These are phyloP conservation scores for Calephelis virginiensis DNA, from an alignment of 1,140 invertebrate genomes.

Conservation along the genomic window DNA sequence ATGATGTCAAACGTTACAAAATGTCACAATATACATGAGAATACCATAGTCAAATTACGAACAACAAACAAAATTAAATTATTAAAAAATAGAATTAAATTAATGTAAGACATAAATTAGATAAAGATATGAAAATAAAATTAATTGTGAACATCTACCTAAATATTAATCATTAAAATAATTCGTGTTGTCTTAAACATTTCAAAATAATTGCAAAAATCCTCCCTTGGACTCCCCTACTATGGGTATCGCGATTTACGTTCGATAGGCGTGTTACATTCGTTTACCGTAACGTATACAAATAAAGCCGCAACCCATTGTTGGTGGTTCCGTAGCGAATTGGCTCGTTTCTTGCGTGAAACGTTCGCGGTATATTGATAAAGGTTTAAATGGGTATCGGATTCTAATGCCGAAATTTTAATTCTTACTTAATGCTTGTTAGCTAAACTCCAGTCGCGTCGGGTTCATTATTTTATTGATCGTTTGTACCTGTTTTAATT, in stretches of 20 bases:
- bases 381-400: conserved; percentile 35
- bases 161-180: too few species aligned
- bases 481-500: conserved; percentile 4
- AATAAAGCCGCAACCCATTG: conserved; percentile 63
- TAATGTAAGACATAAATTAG: too few species aligned
- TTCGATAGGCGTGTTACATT: conserved; percentile 59
- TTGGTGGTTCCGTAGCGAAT: conserved; percentile 51
- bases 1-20: too few species aligned
- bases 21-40: too few species aligned
- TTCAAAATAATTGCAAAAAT: too few species aligned
- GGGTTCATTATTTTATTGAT: conserved; percentile 10
- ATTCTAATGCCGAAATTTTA: conserved; percentile 55
- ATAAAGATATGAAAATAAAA: too few species aligned
- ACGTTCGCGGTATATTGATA: conserved; percentile 40
- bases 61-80: too few species aligned
- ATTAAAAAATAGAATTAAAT: too few species aligned
- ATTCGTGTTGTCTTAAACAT: too few species aligned
- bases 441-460: conserved; percentile 27
- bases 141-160: too few species aligned
- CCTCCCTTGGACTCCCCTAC: too few species aligned
- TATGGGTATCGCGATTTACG: conserved; percentile 37
- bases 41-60: too few species aligned
- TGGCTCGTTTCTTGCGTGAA: conserved; percentile 52
- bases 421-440: conserved; percentile 52
- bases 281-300: conserved; percentile 58